Evolutionary conservation across 2,797 vertebrate species (phyloP), one percentile per base, ranked within the genome.

Genomic region (Sebastiscus albofasciatus): DNA sequence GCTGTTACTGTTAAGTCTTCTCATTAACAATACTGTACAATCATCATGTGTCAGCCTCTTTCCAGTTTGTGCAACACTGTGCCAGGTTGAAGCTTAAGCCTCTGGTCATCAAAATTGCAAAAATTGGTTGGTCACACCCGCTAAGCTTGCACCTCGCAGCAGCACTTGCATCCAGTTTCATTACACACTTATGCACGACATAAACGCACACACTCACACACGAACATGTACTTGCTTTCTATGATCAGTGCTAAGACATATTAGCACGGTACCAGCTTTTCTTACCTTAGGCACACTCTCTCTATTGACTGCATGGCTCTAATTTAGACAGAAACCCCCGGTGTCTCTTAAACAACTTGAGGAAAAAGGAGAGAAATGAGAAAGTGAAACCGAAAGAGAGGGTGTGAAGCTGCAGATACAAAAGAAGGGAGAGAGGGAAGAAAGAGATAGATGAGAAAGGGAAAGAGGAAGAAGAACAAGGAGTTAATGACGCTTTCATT

Each of bases 221-320:
- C 71, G 33, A 5, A 60, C 18, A 78, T 58, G 72, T 59, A 73
- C 61, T 72, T 46, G 56, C 54, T 72, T 64, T 80, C 75, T 84
- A 67, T 87, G 83, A 89, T 87, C 62, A 69, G 60, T 72, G 59
- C 66, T 80, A 77, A 89, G 67, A 77, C 79, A 75, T 87, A 85
- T 88, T 85, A 87, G 75, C 72, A 75, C 54, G 69, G 79, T 24
- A 79, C 54, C 70, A 85, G 79, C 67, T 79, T 68, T 60, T 69
- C 70, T 83, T 26, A 68, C 87, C 87, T 81, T n/a, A 36, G 75
- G 69, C 79, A 62, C 68, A 59, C 67, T 73, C 66, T 73, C 75
- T 67, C 67, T 90, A 88, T 91, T 90, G 91, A 93, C 82, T 87
- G 39, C 39, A 18, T 46, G 80, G 36, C 73, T 91, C 82, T 85